Evolutionary conservation across 2,888 invertebrate genomes (phyloP).

Genomic region (Drosophila rubida): DNA sequence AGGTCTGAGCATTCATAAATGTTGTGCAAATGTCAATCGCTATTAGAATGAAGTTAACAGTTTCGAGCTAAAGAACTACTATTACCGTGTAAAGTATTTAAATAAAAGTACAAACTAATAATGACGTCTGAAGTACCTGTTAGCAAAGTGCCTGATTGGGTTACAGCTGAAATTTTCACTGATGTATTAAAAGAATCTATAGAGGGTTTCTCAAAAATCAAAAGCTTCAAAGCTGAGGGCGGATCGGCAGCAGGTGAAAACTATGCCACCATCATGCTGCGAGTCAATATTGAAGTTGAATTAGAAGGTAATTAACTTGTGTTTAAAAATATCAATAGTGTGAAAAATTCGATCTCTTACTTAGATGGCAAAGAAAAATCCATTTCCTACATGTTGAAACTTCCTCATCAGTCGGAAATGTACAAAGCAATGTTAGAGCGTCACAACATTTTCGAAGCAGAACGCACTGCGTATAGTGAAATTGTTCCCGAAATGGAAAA

Average conservation of each 20-base stretch:
- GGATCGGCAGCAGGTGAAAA: conserved; percentile 78
- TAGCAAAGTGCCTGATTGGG: conserved; percentile 43
- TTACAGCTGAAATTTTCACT: conserved; percentile 42
- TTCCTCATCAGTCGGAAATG: conserved; percentile 49
- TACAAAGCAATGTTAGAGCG: conserved; percentile 47
- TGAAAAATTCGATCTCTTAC: neutral
- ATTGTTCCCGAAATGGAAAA: conserved; percentile 78
- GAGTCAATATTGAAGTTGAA: conserved; percentile 71
- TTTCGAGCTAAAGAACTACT: neutral
- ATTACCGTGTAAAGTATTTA: neutral
- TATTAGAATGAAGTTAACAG: conserved; percentile 4
- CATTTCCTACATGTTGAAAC: conserved; percentile 66
- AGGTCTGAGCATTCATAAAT: conserved; percentile 5
- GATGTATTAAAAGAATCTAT: conserved; percentile 37
- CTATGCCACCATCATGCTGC: conserved; percentile 78
- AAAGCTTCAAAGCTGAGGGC: conserved; percentile 41
- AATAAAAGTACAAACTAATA: neutral
- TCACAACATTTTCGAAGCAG: conserved; percentile 68
- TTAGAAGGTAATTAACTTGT: conserved; percentile 57
- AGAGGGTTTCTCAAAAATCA: conserved; percentile 39
- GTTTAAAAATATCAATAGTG: neutral
- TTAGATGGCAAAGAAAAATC: conserved; percentile 38
- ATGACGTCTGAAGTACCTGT: conserved; percentile 14
- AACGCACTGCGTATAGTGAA: conserved; percentile 68
- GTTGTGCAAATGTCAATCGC: neutral